Evolutionary conservation across 2,797 vertebrate genomes (phyloP).

Genomic region (Diplodus sargus): DNA sequence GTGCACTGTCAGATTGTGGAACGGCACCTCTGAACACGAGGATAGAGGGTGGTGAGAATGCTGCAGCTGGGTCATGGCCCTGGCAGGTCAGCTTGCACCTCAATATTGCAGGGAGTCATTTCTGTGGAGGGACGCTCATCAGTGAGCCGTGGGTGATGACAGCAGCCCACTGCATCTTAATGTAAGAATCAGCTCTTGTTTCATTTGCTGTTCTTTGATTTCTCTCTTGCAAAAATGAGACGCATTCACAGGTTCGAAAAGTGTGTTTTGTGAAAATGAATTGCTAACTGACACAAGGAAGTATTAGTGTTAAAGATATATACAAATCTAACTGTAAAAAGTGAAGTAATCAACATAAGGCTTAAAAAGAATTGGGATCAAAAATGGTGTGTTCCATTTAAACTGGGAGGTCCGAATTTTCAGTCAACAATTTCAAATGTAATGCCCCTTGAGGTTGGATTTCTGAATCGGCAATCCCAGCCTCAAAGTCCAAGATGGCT

Average conservation of each 20-base stretch:
- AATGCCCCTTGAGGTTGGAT: too few species aligned
- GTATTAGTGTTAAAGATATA: too few species aligned
- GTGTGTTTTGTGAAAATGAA: neutral
- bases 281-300: too few species aligned
- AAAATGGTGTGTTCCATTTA: too few species aligned
- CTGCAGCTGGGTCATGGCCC: constrained; percentile 74
- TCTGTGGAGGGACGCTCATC: constrained; percentile 81
- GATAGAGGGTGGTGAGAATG: constrained; percentile 71
- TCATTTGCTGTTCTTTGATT: neutral
- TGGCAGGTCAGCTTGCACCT: constrained; percentile 77
- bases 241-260: neutral
- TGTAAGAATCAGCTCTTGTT: constrained; percentile 52
- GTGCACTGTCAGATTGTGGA: constrained; percentile 72
- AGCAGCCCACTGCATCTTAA: constrained; percentile 71
- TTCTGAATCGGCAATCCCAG: too few species aligned
- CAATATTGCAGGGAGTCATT: rapidly evolving
- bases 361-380: too few species aligned
- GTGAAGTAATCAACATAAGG: too few species aligned
- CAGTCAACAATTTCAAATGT: too few species aligned
- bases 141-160: constrained; percentile 77
- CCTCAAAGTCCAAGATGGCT: too few species aligned
- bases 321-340: neutral
- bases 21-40: constrained; percentile 64
- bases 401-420: too few species aligned
- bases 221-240: neutral